Conservation (phyloP, 2,888 invertebrate species). For the Conus canariensis region DNA sequence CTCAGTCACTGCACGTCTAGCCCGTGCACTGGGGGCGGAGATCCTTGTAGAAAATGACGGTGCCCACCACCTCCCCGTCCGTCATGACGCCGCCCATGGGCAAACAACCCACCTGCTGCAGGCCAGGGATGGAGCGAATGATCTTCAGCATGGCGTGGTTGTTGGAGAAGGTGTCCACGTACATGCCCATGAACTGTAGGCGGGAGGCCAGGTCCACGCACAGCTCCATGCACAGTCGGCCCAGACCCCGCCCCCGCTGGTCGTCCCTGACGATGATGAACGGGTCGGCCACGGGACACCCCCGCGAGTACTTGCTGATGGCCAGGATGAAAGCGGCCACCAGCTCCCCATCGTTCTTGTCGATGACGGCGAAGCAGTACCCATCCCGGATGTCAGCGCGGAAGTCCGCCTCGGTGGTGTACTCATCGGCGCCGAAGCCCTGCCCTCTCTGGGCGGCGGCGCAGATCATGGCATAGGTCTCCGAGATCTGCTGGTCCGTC, state of each 20-base stretch:
- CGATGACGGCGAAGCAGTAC: slow-evolving; percentile 56
- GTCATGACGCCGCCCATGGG: slow-evolving; percentile 62
- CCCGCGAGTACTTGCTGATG: slow-evolving; percentile 56
- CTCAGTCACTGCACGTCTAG: too few species aligned
- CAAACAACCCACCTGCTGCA: slow-evolving; percentile 58
- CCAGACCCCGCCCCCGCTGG: slow-evolving; percentile 56
- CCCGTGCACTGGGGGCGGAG: slow-evolving; percentile 36
- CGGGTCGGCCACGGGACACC: slow-evolving; percentile 57
- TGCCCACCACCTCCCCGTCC: slow-evolving; percentile 54
- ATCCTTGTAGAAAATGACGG: slow-evolving; percentile 57
- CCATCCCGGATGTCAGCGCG: slow-evolving; percentile 54
- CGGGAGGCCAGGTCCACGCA: slow-evolving; percentile 56
- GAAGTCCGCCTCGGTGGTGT: slow-evolving; percentile 53
- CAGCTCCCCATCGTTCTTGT: slow-evolving; percentile 53
- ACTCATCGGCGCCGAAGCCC: slow-evolving; percentile 61
- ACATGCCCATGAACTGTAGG: slow-evolving; percentile 60
- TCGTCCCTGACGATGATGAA: slow-evolving; percentile 55
- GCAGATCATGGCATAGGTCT: slow-evolving; percentile 59
- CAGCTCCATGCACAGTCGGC: slow-evolving; percentile 56
- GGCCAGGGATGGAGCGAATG: slow-evolving; percentile 56
- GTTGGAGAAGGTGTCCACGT: slow-evolving; percentile 63
- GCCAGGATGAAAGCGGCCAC: slow-evolving; percentile 58
- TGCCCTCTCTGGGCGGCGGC: slow-evolving; percentile 55
- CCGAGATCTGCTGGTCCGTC: slow-evolving; percentile 59
- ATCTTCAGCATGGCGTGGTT: slow-evolving; percentile 60